Conservation (phyloP, 2,888 invertebrate species). For the Leptogaster cylindrica region DNA sequence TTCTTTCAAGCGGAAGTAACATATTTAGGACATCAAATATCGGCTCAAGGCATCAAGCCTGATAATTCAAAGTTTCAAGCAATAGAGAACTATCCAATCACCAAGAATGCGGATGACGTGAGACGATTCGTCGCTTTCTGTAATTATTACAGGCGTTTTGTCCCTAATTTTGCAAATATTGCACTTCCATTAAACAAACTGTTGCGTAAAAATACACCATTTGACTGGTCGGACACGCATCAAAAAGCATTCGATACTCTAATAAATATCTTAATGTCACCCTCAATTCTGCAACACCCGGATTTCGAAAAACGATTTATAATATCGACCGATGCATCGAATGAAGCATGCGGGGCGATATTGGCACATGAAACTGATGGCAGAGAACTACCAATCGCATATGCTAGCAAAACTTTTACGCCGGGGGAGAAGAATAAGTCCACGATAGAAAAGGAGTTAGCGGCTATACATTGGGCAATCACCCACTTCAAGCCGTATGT, state of each 20-base stretch:
- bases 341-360: slow-evolving; percentile 50
- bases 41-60: neutral
- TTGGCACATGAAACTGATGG: slow-evolving; percentile 48
- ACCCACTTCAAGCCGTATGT: slow-evolving; percentile 51
- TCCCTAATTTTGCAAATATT: neutral
- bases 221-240: neutral
- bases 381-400: slow-evolving; percentile 50
- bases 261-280: neutral
- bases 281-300: neutral
- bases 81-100: neutral
- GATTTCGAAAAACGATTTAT: slow-evolving; percentile 45
- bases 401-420: slow-evolving; percentile 50
- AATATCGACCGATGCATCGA: slow-evolving; percentile 53
- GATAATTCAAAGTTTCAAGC: neutral
- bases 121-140: neutral
- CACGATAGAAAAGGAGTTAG: slow-evolving; percentile 50
- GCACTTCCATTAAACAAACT: slow-evolving; percentile 42
- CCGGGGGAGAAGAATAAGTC: slow-evolving; percentile 49
- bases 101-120: too few species aligned
- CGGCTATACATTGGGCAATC: slow-evolving; percentile 45
- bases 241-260: slow-evolving; percentile 8
- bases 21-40: neutral
- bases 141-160: neutral
- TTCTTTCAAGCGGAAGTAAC: neutral
- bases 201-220: slow-evolving; percentile 38